phyloP scores from a whole-genome alignment of 2,797 vertebrate genomes.

The Sylvia borin region DNA sequence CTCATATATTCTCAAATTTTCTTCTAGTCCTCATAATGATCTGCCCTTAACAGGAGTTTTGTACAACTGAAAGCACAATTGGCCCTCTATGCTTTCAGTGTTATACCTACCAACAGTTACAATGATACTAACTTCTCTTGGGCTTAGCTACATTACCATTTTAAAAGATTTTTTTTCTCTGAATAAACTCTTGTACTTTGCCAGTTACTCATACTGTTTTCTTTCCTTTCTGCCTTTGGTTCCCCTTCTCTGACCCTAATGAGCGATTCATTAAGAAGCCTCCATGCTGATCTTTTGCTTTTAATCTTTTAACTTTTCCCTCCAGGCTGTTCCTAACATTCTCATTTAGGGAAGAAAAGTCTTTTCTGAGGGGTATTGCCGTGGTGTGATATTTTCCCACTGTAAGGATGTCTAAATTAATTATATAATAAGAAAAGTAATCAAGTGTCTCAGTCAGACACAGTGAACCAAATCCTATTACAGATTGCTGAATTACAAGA shows the following conservation, averaged over 20 bases:
- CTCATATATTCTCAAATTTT: not conserved
- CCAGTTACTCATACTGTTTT: conserved; percentile 15
- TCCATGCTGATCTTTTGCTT: conserved; percentile 61
- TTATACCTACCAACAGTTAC: not conserved
- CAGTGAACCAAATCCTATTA: conserved; percentile 46
- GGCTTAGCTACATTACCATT: conserved; percentile 21
- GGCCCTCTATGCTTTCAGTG: not conserved
- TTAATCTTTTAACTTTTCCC: conserved; percentile 67
- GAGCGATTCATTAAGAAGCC: conserved; percentile 63
- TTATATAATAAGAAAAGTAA: conserved; percentile 45
- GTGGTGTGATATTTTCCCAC: conserved; percentile 20
- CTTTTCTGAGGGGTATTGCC: conserved; percentile 12
- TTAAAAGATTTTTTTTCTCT: conserved; percentile 34
- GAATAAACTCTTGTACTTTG: conserved; percentile 30
- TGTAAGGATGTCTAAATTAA: conserved; percentile 41
- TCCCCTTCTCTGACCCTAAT: conserved; percentile 58
- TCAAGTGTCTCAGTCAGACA: conserved; percentile 26
- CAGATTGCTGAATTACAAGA: not conserved
- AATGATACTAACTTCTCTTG: not conserved
- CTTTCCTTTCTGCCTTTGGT: conserved; percentile 21
- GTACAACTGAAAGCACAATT: not conserved
- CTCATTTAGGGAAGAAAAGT: conserved; percentile 44
- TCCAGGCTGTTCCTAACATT: conserved; percentile 54
- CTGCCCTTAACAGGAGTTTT: not conserved
- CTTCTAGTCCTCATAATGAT: not conserved